Percentiles rank a stretch among this genome's conserved stretches.
These are phyloP conservation scores for Cettia cetti DNA, from an alignment of 2,113 vertebrate species.

Conservation along the genomic window DNA sequence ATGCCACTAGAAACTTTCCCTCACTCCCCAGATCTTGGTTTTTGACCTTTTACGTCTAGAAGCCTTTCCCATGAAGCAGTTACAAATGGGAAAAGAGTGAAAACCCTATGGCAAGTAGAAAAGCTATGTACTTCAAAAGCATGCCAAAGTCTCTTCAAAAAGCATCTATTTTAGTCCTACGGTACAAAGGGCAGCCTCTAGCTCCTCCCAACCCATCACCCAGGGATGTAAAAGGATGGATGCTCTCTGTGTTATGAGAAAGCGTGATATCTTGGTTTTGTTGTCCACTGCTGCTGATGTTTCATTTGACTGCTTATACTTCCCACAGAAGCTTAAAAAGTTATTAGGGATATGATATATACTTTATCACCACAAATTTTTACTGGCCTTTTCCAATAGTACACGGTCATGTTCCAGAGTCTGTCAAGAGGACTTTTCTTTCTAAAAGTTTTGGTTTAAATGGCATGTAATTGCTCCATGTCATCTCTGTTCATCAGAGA, in stretches of 20 bases:
- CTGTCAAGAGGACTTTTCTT: background rate
- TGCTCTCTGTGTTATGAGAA: background rate
- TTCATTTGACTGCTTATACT: background rate
- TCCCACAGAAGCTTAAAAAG: background rate
- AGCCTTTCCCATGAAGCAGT: background rate
- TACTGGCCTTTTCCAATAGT: background rate
- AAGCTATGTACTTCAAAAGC: background rate
- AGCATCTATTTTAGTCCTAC: background rate
- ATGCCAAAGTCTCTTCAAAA: background rate
- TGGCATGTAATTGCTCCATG: background rate
- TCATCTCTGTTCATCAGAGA: conserved; percentile 8
- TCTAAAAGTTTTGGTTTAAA: background rate
- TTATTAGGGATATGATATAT: background rate
- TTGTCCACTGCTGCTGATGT: background rate
- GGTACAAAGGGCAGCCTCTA: background rate
- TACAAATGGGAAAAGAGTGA: background rate
- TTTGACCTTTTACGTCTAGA: background rate
- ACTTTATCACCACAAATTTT: background rate
- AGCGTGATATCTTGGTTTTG: background rate
- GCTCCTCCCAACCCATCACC: background rate
- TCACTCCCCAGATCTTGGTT: background rate
- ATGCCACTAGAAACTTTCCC: background rate
- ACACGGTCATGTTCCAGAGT: background rate
- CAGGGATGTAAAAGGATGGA: background rate
- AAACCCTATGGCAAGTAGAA: background rate